Evolutionary conservation across 37 sponge, comb jelly and placozoan species (phyloP), one percentile per base, ranked within the genome.

Genomic region (Ianthella basta): DNA sequence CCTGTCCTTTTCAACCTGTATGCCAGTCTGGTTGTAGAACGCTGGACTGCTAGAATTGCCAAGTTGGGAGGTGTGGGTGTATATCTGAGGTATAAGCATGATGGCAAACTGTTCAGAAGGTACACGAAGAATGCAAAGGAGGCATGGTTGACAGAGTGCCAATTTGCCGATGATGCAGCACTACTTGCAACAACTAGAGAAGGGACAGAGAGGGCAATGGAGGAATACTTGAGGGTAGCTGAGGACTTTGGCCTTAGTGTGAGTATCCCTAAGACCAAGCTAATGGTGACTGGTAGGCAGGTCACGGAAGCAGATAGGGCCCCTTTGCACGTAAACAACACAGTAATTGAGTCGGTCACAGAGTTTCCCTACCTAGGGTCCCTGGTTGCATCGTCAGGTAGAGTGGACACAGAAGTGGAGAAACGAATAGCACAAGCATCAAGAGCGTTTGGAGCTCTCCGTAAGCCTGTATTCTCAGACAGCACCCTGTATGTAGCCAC

Each of bases 311-410:
- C 15, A 27, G 88, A 87, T 39, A 66, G 63, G 44, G 74, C 81
- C 20, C 65, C 63, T n/a, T 0, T 87, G 30, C 44, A 64, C 13
- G 61, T 87, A n/a, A 53, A 56, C 12, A 67, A 24, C 1, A 37
- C 53, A 24, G 72, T 24, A 2, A 83, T 83, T 83, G 81, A 65
- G 1, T 50, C 27, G 44, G 87, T 87, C 10, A 53, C 73, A 30
- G 85, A 85, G 36, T 85, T 85, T 25, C 63, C 77, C n/a, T 85
- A 85, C 78, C 85, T 85, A 18, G 85, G 85, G 6, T 73, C 85
- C 36, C 8, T 25, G 24, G 6, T 72, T 23, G 56, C 56, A 38
- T 37, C 55, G 14, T 68, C 56, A 59, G 85, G 67, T 3, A 60
- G 79, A 39, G 55, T 85, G 4, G 67, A 85, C 24, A 44, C 12